phyloP scores from a whole-genome alignment of 2,888 invertebrate genomes.

The Mesopsocus fuscifrons region DNA sequence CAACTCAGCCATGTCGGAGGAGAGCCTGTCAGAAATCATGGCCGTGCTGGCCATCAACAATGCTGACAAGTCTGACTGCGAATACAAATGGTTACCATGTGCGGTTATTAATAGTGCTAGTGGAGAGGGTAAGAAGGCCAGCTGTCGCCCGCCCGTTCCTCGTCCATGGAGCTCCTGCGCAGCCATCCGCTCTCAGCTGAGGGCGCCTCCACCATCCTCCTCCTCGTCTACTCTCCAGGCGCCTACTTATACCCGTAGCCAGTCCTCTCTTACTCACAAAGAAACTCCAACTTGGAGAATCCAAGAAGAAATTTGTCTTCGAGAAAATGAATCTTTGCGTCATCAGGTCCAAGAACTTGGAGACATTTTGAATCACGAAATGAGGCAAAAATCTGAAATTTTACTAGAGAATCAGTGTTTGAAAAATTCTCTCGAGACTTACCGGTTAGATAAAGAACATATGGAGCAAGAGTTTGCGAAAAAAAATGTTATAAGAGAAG shows the following conservation, averaged over 20 bases:
- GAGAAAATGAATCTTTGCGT: background rate
- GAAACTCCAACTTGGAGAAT: background rate
- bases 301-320: background rate
- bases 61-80: background rate
- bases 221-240: too few relatives aligned
- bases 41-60: background rate
- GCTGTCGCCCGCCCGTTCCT: background rate
- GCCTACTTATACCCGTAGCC: too few relatives aligned
- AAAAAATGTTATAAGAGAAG: background rate
- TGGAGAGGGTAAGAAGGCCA: background rate
- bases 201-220: background rate
- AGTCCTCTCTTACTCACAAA: background rate
- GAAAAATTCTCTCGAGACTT: background rate
- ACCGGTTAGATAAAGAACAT: background rate
- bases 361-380: background rate
- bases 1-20: background rate
- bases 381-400: background rate
- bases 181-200: background rate
- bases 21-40: conserved; percentile 5
- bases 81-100: conserved; percentile 6
- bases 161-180: background rate
- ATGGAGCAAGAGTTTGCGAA: background rate
- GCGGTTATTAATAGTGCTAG: background rate
- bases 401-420: background rate
- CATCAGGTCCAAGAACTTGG: background rate